Conservation (phyloP, 2,113 vertebrate species). For the Eulemur macaco region DNA sequence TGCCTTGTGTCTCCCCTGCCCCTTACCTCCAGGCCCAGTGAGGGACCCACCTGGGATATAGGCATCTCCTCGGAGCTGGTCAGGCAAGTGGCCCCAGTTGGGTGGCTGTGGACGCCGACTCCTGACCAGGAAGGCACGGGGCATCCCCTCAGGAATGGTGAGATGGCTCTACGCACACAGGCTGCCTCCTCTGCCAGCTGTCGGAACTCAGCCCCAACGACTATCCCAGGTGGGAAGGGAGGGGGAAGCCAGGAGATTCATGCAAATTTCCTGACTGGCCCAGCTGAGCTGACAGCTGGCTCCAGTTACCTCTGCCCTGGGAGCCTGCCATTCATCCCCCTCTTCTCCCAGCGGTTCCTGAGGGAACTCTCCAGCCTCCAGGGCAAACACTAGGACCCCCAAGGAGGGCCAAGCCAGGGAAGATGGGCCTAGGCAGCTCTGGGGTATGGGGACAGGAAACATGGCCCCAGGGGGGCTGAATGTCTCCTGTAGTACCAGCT, state of each 20-base stretch:
- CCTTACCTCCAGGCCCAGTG: not conserved
- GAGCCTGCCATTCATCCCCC: not conserved
- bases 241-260: slow-evolving; percentile 3
- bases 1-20: not conserved
- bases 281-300: not conserved
- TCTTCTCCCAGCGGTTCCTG: not conserved
- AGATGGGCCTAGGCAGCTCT: not conserved
- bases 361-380: not conserved
- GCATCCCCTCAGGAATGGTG: slow-evolving; percentile 66
- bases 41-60: slow-evolving; percentile 78
- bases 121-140: slow-evolving; percentile 80
- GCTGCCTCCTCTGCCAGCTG: not conserved
- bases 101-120: slow-evolving; percentile 62
- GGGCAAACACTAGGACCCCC: not conserved
- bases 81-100: slow-evolving; percentile 77
- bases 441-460: not conserved
- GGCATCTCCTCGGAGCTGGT: slow-evolving; percentile 79
- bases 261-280: slow-evolving; percentile 73
- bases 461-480: not conserved
- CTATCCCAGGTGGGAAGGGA: not conserved
- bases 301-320: not conserved
- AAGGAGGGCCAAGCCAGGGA: not conserved
- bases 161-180: not conserved
- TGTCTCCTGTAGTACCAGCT: not conserved
- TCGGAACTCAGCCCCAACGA: not conserved